phyloP scores from a whole-genome alignment of 1,140 invertebrate genomes.

The Geopemphigus sp. region DNA sequence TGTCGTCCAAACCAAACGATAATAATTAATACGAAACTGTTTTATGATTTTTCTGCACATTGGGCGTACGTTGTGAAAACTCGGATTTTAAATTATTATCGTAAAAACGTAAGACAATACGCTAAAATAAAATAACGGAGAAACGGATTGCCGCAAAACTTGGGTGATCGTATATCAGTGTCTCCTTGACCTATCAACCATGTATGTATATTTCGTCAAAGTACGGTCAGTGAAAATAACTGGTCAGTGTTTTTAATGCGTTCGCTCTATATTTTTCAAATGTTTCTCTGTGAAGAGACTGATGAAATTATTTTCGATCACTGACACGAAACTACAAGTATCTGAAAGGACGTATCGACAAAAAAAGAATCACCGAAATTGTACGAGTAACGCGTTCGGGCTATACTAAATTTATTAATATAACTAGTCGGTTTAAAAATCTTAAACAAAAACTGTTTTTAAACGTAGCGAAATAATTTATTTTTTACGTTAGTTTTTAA shows the following conservation, averaged over 20 bases:
- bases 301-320: too few relatives aligned
- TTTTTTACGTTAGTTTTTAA: too few relatives aligned
- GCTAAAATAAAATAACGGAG: background rate
- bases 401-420: too few relatives aligned
- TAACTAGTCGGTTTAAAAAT: too few relatives aligned
- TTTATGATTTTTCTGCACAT: slow-evolving; percentile 6
- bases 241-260: background rate
- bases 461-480: too few relatives aligned
- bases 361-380: too few relatives aligned
- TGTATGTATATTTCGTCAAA: background rate
- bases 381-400: too few relatives aligned
- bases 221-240: background rate
- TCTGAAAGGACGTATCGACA: too few relatives aligned
- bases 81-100: background rate
- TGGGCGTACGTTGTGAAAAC: background rate
- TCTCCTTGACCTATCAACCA: slow-evolving; percentile 35
- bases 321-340: too few relatives aligned
- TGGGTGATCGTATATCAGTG: slow-evolving; percentile 6
- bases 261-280: background rate
- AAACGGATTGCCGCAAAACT: background rate
- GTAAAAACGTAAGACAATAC: slow-evolving; percentile 10
- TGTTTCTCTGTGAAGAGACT: background rate
- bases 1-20: too few relatives aligned
- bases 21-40: background rate
- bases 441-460: too few relatives aligned